phyloP scores from a whole-genome alignment of 2,113 vertebrate species.

The Sakesphorus luctuosus region DNA sequence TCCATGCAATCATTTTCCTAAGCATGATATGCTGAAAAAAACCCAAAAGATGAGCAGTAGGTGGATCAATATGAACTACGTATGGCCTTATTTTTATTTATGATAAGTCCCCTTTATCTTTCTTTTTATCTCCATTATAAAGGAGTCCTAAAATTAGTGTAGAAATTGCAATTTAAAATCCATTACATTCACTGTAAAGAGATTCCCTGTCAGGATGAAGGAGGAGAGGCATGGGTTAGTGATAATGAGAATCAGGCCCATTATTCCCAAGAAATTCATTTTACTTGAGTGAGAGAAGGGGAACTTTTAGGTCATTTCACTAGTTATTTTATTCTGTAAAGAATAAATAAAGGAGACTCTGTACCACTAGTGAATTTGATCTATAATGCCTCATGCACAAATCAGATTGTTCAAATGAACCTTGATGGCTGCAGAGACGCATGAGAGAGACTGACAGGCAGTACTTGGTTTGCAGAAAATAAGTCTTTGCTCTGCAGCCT shows the following conservation, averaged over 20 bases:
- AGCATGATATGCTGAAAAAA: background rate
- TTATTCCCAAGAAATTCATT: conserved; percentile 55
- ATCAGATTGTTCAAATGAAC: conserved; percentile 54
- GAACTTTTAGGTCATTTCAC: conserved; percentile 55
- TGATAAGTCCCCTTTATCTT: conserved; percentile 2
- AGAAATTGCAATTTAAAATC: conserved; percentile 59
- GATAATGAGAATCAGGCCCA: conserved; percentile 60
- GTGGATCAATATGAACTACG: background rate
- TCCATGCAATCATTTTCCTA: background rate
- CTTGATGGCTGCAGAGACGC: conserved; percentile 13
- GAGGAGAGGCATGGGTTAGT: conserved; percentile 30
- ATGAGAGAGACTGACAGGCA: background rate
- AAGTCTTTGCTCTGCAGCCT: conserved; percentile 17
- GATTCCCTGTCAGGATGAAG: conserved; percentile 51
- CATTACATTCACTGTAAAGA: conserved; percentile 22
- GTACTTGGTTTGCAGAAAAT: conserved; percentile 16
- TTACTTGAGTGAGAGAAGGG: conserved; percentile 36
- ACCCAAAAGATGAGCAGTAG: background rate
- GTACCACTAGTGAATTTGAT: conserved; percentile 45
- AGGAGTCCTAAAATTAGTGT: conserved; percentile 56
- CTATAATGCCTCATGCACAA: conserved; percentile 39
- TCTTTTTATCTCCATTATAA: conserved; percentile 26
- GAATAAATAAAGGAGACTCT: conserved; percentile 49
- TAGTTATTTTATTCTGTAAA: conserved; percentile 42
- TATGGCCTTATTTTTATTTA: conserved; percentile 28